phyloP scores from a whole-genome alignment of 2,797 vertebrate genomes.

The Enoplosus armatus region DNA sequence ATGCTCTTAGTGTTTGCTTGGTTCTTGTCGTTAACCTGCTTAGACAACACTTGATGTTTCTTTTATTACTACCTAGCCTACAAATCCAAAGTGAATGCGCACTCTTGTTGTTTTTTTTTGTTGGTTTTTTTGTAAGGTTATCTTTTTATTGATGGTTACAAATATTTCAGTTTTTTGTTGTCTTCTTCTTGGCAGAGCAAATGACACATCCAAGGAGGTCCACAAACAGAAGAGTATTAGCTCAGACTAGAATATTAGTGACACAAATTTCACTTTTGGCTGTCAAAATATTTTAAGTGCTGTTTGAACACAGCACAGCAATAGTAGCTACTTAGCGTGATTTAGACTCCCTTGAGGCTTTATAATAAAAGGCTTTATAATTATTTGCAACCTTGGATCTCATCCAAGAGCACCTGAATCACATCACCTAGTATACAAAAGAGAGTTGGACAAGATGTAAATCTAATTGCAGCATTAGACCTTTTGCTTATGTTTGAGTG shows the following conservation, averaged over 20 bases:
- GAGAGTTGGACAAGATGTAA: not conserved
- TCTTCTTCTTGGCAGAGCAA: slow-evolving; percentile 45
- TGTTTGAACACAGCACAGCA: not conserved
- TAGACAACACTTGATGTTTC: slow-evolving; percentile 72
- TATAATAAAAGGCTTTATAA: too few species aligned
- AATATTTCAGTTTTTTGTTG: slow-evolving; percentile 47
- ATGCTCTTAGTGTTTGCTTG: slow-evolving; percentile 87
- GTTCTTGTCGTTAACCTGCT: slow-evolving; percentile 79
- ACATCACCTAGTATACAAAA: not conserved
- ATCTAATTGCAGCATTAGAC: slow-evolving; percentile 13
- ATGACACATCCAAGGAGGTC: slow-evolving; percentile 32
- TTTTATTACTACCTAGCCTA: slow-evolving; percentile 64
- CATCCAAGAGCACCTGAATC: not conserved
- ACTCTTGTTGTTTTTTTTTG: too few species aligned
- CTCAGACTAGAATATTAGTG: not conserved
- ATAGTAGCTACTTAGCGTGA: not conserved
- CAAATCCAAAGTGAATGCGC: slow-evolving; percentile 68
- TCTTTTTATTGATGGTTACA: slow-evolving; percentile 40
- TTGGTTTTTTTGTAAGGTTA: too few species aligned
- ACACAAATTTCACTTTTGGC: slow-evolving; percentile 9
- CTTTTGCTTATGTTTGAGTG: slow-evolving; percentile 13
- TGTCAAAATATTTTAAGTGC: slow-evolving; percentile 13
- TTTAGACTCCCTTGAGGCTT: not conserved
- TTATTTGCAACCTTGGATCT: not conserved
- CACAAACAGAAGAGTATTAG: slow-evolving; percentile 1